Evolutionary conservation across 1,140 invertebrate species (phyloP).

Genomic region (Metopolophium dirhodum): DNA sequence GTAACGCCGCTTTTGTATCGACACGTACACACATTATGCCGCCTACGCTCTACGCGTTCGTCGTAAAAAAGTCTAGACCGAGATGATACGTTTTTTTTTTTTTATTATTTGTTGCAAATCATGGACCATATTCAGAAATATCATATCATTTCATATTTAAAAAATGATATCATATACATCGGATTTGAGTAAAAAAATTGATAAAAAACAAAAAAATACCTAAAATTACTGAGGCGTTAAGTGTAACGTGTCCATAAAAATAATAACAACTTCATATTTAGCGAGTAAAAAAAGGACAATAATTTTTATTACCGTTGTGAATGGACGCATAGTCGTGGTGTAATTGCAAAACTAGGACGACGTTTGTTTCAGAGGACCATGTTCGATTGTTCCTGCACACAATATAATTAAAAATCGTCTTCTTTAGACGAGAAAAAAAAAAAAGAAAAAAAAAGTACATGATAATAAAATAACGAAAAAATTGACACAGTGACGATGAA

Average conservation of each 20-base stretch:
- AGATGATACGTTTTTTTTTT: constrained; percentile 15
- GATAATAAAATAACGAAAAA: constrained; percentile 15
- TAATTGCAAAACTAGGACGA: constrained; percentile 40
- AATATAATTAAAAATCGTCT: constrained; percentile 53
- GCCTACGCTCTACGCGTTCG: not conserved
- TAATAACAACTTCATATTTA: constrained; percentile 47
- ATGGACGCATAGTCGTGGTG: not conserved
- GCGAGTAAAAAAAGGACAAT: constrained; percentile 47
- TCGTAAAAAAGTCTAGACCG: not conserved
- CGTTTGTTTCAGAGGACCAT: constrained; percentile 32
- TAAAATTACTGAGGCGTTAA: constrained; percentile 44
- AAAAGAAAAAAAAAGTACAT: constrained; percentile 2
- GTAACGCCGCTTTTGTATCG: not conserved
- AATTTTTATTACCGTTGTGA: constrained; percentile 52
- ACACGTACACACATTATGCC: not conserved
- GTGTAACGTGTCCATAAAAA: constrained; percentile 55
- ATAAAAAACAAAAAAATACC: not conserved
- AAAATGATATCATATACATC: constrained; percentile 10
- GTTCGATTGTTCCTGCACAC: constrained; percentile 37
- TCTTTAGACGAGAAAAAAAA: not conserved
- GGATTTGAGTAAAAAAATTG: constrained; percentile 24
- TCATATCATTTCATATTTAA: constrained; percentile 5
- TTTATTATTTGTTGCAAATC: constrained; percentile 22
- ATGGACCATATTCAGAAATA: constrained; percentile 7
- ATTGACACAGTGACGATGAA: constrained; percentile 16